Evolutionary conservation across 2,797 vertebrate genomes (phyloP).

Genomic region (Cynopterus sphinx): DNA sequence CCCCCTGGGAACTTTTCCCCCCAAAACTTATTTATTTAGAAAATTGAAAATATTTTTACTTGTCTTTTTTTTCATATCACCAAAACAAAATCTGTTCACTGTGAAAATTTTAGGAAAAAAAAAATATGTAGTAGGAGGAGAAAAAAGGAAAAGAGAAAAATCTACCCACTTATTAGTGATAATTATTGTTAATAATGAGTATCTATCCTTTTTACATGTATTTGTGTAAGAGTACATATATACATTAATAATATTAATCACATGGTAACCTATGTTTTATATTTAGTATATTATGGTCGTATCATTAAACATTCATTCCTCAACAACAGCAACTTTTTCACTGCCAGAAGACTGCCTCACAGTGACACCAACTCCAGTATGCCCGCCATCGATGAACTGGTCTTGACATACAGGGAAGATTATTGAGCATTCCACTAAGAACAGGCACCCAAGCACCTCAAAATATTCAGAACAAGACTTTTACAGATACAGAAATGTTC

Average conservation of each 20-base stretch:
- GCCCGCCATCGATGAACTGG: neutral
- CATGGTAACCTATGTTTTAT: neutral
- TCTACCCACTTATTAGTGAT: neutral
- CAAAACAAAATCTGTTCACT: conserved; percentile 44
- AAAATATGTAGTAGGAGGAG: neutral
- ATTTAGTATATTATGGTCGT: neutral
- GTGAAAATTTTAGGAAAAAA: neutral
- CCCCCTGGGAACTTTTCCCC: neutral
- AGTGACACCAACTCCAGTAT: neutral
- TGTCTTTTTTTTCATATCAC: conserved; percentile 59
- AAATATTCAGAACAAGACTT: neutral
- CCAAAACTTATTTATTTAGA: neutral
- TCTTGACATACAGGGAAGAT: neutral
- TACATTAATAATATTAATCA: neutral
- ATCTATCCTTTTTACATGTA: neutral
- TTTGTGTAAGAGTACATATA: neutral
- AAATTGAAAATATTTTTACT: conserved; percentile 32
- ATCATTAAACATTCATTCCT: neutral
- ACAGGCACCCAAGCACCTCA: neutral
- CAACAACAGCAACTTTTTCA: neutral
- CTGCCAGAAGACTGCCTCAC: neutral
- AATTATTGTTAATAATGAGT: neutral
- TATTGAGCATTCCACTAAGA: neutral
- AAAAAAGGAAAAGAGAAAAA: neutral
- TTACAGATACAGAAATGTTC: neutral